These are phyloP conservation scores for Euwallacea fornicatus DNA, from an alignment of 1,140 invertebrate species.

Conservation along the genomic window DNA sequence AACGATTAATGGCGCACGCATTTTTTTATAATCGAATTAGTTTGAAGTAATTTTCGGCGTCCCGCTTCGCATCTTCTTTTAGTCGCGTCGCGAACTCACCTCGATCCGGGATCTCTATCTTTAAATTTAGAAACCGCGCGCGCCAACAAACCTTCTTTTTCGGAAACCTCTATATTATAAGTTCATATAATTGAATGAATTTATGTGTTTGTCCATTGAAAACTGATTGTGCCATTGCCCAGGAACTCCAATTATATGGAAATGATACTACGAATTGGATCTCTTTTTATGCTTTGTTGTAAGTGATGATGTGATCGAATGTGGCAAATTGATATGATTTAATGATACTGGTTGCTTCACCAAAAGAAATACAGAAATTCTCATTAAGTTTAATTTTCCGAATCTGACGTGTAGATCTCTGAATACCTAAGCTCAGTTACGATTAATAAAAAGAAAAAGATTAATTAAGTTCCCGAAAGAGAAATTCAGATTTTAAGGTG, in stretches of 20 bases:
- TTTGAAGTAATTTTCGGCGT: conserved; percentile 1
- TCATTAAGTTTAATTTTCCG: no score
- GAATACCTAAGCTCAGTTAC: no score
- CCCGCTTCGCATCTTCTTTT: conserved; percentile 6
- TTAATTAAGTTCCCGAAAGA: no score
- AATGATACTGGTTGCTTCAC: no score
- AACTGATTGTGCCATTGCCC: no score
- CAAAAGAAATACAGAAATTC: no score
- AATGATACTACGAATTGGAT: neutral
- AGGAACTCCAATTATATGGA: neutral
- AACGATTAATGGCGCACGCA: neutral
- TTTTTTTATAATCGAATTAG: conserved; percentile 5
- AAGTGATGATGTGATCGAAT: neutral
- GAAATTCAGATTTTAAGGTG: no score
- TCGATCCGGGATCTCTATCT: conserved; percentile 5
- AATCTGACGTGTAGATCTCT: no score
- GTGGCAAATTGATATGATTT: no score
- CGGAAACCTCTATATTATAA: neutral
- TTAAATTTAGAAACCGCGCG: conserved; percentile 6
- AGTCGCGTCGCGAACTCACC: conserved; percentile 24
- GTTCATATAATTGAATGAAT: no score
- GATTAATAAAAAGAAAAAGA: no score
- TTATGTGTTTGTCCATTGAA: no score
- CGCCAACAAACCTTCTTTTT: neutral
- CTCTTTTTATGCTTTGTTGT: neutral